These are phyloP conservation scores for Stichodactyla helianthus DNA, from an alignment of 64 coral and sea anemone species.

Conservation along the genomic window DNA sequence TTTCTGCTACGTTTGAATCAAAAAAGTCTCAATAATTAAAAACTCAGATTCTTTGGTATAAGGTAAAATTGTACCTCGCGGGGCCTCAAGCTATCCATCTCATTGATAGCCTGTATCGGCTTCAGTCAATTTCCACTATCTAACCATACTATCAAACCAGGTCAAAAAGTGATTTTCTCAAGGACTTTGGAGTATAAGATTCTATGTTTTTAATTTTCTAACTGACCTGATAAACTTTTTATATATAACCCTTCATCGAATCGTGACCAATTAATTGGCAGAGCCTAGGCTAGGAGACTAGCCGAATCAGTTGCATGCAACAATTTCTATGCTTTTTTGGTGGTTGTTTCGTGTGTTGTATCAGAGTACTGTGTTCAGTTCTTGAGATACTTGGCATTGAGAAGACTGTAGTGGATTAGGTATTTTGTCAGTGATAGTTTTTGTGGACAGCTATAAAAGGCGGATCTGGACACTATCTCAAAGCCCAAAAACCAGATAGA, in stretches of 20 bases:
- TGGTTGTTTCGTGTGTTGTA: too few species aligned
- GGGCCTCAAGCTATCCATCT: background rate
- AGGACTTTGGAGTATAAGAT: background rate
- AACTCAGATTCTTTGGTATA: background rate
- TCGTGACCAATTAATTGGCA: background rate
- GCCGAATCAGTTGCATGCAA: background rate
- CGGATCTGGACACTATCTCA: constrained; percentile 7
- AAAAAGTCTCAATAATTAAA: background rate
- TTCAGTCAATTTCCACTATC: constrained; percentile 7
- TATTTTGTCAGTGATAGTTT: background rate
- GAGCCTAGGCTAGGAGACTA: background rate
- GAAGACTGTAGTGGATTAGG: background rate
- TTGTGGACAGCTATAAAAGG: background rate
- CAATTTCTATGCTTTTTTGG: background rate
- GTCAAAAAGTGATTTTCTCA: constrained; percentile 15
- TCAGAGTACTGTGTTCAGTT: too few species aligned
- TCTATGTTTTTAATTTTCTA: background rate
- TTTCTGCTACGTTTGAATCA: background rate
- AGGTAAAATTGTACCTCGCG: background rate
- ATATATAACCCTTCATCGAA: background rate
- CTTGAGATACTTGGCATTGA: background rate
- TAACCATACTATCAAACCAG: background rate
- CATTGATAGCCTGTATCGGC: background rate
- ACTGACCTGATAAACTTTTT: constrained; percentile 2
- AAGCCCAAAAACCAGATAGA: background rate